phyloP scores from a whole-genome alignment of 92 coral and sea anemone genomes.

The Parazoanthus atlanticus region DNA sequence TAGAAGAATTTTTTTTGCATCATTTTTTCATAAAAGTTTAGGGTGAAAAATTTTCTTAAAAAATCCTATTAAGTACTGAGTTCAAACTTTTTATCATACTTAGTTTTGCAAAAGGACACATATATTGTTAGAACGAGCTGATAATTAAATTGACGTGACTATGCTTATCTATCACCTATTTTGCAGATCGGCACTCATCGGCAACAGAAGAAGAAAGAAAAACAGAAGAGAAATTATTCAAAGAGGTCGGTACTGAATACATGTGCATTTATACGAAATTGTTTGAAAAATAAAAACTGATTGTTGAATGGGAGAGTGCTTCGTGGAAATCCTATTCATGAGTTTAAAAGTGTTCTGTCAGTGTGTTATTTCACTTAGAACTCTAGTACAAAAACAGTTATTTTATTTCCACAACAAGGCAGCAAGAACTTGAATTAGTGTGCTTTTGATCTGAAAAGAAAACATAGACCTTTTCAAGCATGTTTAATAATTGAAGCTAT shows the following conservation, averaged over 20 bases:
- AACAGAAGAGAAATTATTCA: constrained; percentile 81
- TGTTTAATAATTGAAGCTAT: no score
- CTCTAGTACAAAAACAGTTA: no score
- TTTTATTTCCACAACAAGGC: no score
- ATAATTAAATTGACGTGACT: no score
- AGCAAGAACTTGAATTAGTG: no score
- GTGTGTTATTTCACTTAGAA: background rate
- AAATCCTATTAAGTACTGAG: no score
- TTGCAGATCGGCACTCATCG: constrained; percentile 89
- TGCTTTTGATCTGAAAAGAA: no score
- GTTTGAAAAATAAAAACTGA: background rate
- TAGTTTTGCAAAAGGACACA: background rate
- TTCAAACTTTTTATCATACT: background rate
- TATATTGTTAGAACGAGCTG: background rate
- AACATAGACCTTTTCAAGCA: no score
- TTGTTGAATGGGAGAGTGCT: background rate
- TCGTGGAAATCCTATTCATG: background rate
- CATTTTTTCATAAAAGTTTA: no score
- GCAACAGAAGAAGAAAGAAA: constrained; percentile 83
- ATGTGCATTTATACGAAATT: background rate
- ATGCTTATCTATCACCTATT: background rate
- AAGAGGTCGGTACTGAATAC: constrained; percentile 72
- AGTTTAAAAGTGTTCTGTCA: background rate
- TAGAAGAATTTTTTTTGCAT: no score
- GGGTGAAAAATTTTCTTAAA: no score